Evolutionary conservation across 2,113 vertebrate species (phyloP), one percentile per base, ranked within the genome.

Genomic region (Chlorocebus sabaeus): DNA sequence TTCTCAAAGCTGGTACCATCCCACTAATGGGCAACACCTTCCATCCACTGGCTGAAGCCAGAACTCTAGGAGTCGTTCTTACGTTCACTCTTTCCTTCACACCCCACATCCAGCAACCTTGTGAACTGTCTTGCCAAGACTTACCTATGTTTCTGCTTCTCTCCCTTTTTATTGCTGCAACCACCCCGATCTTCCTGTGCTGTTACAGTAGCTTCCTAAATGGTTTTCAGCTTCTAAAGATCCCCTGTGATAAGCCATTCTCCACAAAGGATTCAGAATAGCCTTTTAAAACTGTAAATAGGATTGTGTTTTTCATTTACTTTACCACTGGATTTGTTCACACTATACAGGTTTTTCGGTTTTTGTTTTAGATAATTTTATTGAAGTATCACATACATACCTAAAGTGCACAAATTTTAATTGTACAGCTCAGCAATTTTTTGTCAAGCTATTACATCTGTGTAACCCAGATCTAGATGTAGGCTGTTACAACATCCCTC

Each of bases 101-200:
- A 67, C 20, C 22, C 48, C 35, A n/a, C 45, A 1, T 30, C 81
- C 82, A 27, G 23, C 13, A 30, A 35, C 40, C 20, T 25, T n/a
- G 20, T 14, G 50, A 40, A 30, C 14, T 43, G 32, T 27, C 32
- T 25, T 27, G 16, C 13, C 73, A 67, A 23, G 23, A 20, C 22
- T 75, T 4, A 3, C 0, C 17, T 16, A 3, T 30, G 30, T 59
- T 35, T 5, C 32, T 4, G 16, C 18, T 18, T 13, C 1, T 68
- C 17, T 57, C 6, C 22, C 30, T 25, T 27, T 52, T 5, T 10
- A 23, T 73, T 85, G 5, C 75, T 48, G 27, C 45, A 45, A 2
- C 27, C 35, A 2, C 22, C 12, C 30, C 13, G 1, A 16, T 18
- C 35, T 32, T 10, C 16, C 43, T 52, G 50, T 12, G 14, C 18